phyloP scores from a whole-genome alignment of 1,140 invertebrate species.

The Dreissena polymorpha region DNA sequence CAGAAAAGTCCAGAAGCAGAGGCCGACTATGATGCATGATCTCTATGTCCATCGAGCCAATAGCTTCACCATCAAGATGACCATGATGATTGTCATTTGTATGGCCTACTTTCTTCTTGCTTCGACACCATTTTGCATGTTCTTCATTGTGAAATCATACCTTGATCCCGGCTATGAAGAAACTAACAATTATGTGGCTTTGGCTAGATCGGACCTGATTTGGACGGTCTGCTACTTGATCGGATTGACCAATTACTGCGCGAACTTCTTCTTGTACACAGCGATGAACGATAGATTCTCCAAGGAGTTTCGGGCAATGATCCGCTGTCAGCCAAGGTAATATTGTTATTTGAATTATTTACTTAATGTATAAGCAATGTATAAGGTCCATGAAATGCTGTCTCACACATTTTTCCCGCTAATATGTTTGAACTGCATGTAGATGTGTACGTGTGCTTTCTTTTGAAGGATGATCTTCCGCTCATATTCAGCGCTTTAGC shows the following conservation, averaged over 20 bases:
- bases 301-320: conserved; percentile 73
- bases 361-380: no score
- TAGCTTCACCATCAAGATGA: conserved; percentile 54
- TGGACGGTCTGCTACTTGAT: conserved; percentile 83
- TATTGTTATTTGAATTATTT: no score
- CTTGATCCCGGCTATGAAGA: conserved; percentile 3
- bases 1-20: conserved; percentile 10
- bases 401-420: no score
- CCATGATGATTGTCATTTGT: conserved; percentile 64
- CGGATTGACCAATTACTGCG: conserved; percentile 90
- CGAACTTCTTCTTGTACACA: conserved; percentile 92
- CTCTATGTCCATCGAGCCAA: conserved; percentile 23
- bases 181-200: neutral
- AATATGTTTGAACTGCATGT: no score
- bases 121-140: conserved; percentile 63
- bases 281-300: conserved; percentile 90
- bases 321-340: conserved; percentile 41
- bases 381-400: no score
- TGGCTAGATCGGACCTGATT: conserved; percentile 70
- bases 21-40: conserved; percentile 15
- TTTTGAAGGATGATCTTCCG: no score
- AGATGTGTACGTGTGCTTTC: no score
- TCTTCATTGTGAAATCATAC: conserved; percentile 65
- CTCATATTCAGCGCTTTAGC: no score
- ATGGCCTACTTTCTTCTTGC: conserved; percentile 67